Base-by-base conservation (phyloP, 2,113 vertebrate species). In the Campylomormyrus numenius region DNA sequence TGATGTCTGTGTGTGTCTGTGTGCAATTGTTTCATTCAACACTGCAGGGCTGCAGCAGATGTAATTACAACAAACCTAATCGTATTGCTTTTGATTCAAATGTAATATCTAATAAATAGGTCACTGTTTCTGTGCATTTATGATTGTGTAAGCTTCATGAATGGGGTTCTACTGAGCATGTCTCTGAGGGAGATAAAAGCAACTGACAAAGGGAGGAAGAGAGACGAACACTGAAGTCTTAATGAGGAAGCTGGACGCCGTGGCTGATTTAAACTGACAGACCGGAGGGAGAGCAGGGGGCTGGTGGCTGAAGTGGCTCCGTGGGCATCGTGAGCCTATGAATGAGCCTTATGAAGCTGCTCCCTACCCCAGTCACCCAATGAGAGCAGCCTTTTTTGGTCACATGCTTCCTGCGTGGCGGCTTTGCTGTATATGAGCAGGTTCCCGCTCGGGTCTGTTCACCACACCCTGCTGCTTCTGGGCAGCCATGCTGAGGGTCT, bases 341-440 rank as follows among this genome's bases (percentile, higher is more conserved):
- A 87, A 87, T 87, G 24, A 52, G 48, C 49, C 49, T 87, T 87
- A 86, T 31, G 21, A 87, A 87, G 15, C 49, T 17, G n/a, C 8
- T 87, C 85, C 46, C 49, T 35, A n/a, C 1, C n/a, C 48, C 27
- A 15, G 48, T 86, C 85, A 7, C 85, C n/a, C 46, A 48, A 50
- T 53, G 50, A 89, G 84, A 91, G 90, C 90, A n/a, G 86, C 85
- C 5, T 24, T 21, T 88, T 88, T 48, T 13, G 27, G 7, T 8
- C n/a, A 17, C 49, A 17, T 27, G 24, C 27, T 50, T 17, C n/a
- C n/a, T 87, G 49, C 8, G 3, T 15, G n/a, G 48, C 10, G 31
- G 85, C 15, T 87, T n/a, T 13, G 24, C 13, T 53, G 11, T 52
- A 27, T 1, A 13, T 2, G 31, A 52, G 85, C 50, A 52, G 50